Conservation (phyloP, 2,797 vertebrate genomes). For the Anguilla pacifica region DNA sequence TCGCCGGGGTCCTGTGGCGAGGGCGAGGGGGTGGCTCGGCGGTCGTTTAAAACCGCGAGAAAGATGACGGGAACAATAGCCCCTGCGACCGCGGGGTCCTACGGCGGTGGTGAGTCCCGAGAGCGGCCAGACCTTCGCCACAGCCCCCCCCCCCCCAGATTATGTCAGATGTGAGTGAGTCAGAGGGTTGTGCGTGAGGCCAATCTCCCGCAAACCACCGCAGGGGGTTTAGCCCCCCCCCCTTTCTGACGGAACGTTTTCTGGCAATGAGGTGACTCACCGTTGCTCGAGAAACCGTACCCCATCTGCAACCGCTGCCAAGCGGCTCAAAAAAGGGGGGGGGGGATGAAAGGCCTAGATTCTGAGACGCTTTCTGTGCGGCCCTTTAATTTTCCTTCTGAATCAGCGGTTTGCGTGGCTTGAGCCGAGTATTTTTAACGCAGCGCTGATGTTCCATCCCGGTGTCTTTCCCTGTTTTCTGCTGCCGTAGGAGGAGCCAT, state of each 20-base stretch:
- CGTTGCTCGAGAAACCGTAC: neutral
- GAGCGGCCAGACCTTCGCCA: neutral
- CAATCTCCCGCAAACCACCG: constrained; percentile 30
- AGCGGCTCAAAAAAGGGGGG: neutral
- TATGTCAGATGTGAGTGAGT: constrained; percentile 38
- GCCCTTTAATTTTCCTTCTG: neutral
- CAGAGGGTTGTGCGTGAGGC: constrained; percentile 51
- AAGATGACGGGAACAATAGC: constrained; percentile 28
- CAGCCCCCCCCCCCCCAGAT: neutral
- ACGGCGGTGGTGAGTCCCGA: neutral
- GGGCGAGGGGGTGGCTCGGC: neutral
- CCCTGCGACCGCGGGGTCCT: neutral
- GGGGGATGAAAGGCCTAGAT: neutral
- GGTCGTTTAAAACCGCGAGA: neutral
- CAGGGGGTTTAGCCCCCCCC: neutral
- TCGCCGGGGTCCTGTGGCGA: neutral
- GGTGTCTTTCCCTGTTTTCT: constrained; percentile 27
- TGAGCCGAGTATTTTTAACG: neutral
- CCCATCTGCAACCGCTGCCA: neutral
- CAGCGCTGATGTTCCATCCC: neutral
- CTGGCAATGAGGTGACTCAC: constrained; percentile 45
- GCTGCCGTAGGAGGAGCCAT: constrained; percentile 87
- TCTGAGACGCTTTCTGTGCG: neutral
- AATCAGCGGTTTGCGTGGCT: neutral
- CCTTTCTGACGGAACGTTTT: neutral